Percentiles rank a stretch among this genome's conserved stretches.
These are phyloP conservation scores for Limenitis arthemis DNA, from an alignment of 2,888 invertebrate species.

Conservation along the genomic window DNA sequence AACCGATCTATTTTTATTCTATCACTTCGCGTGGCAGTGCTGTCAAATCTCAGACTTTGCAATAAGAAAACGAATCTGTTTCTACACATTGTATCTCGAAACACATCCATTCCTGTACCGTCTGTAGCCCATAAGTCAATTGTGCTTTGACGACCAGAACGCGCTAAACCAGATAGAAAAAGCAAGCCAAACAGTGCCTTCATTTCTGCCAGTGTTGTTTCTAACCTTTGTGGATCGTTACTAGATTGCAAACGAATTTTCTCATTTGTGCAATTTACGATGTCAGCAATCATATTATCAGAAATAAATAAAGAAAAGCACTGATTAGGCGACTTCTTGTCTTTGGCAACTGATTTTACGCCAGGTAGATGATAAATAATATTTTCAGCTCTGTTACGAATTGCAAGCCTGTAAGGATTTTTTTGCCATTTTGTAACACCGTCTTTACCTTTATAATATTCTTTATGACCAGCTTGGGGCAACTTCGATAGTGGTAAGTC, in stretches of 20 bases:
- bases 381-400: slow-evolving; percentile 11
- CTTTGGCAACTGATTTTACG: slow-evolving; percentile 7
- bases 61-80: slow-evolving; percentile 11
- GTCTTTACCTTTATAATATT: slow-evolving; percentile 10
- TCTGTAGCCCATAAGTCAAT: slow-evolving; percentile 7
- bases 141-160: slow-evolving; percentile 10
- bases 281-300: slow-evolving; percentile 11
- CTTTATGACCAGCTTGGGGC: background rate
- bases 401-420: slow-evolving; percentile 1
- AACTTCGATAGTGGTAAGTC: background rate
- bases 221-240: slow-evolving; percentile 1
- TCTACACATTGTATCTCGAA: slow-evolving; percentile 14
- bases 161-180: slow-evolving; percentile 6
- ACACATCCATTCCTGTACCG: slow-evolving; percentile 19
- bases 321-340: slow-evolving; percentile 10
- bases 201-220: slow-evolving; percentile 8
- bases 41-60: slow-evolving; percentile 11
- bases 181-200: slow-evolving; percentile 11
- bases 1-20: slow-evolving; percentile 8
- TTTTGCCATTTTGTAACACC: slow-evolving; percentile 9
- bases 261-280: slow-evolving; percentile 9
- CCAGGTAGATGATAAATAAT: slow-evolving; percentile 9
- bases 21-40: slow-evolving; percentile 1
- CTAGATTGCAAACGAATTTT: slow-evolving; percentile 8
- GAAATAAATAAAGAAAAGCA: slow-evolving; percentile 6